phyloP scores from a whole-genome alignment of 2,797 vertebrate genomes.

The Anguilla obscura region DNA sequence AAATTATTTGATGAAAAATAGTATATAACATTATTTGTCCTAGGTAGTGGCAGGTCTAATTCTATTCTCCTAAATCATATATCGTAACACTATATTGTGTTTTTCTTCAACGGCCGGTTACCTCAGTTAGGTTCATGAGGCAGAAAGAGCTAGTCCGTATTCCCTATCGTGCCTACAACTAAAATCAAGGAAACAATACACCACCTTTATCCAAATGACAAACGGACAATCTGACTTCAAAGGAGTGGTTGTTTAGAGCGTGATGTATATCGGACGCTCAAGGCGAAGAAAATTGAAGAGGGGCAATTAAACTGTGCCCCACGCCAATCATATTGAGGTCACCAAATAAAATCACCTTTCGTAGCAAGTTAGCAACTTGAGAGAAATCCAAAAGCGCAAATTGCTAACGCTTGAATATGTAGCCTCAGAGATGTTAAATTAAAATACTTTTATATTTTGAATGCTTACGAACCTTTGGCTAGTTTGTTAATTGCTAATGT shows the following conservation, averaged over 20 bases:
- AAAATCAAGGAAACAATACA: conserved; percentile 43
- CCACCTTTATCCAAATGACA: conserved; percentile 43
- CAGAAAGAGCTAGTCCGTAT: background rate
- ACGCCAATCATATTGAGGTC: conserved; percentile 41
- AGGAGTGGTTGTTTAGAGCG: conserved; percentile 43
- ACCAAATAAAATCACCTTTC: background rate
- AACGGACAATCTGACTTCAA: conserved; percentile 35
- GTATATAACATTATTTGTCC: background rate
- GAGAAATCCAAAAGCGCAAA: background rate
- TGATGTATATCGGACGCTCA: conserved; percentile 43
- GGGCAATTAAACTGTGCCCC: conserved; percentile 2
- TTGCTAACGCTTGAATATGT: background rate
- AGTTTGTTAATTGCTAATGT: background rate
- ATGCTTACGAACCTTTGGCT: background rate
- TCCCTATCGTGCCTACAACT: conserved; percentile 31
- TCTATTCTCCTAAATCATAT: background rate
- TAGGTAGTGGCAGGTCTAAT: background rate
- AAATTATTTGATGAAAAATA: background rate
- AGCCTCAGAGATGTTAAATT: background rate
- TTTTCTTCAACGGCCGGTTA: background rate
- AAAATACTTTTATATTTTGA: background rate
- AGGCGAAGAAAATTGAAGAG: conserved; percentile 35
- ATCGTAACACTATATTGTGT: background rate
- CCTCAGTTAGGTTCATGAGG: background rate
- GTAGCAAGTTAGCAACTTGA: background rate